Conservation (phyloP, 2,797 vertebrate species). For the Sphaeramia orbicularis region DNA sequence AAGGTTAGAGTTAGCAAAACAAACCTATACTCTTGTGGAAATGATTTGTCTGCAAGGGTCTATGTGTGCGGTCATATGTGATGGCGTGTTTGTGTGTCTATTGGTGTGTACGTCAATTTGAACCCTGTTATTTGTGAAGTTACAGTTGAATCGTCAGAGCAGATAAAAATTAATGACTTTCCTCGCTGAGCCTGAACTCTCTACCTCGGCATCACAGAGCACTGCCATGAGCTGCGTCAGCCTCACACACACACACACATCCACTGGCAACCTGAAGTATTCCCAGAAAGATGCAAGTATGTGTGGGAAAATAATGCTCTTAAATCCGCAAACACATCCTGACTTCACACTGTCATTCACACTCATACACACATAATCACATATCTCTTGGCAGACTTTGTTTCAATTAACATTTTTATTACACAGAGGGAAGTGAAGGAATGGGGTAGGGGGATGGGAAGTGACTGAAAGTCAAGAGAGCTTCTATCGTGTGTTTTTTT, state of each 20-base stretch:
- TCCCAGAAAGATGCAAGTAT: slow-evolving; percentile 13
- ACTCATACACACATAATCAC: slow-evolving; percentile 46
- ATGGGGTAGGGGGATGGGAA: slow-evolving; percentile 38
- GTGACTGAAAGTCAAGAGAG: slow-evolving; percentile 28
- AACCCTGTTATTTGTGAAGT: slow-evolving; percentile 73
- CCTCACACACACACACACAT: slow-evolving; percentile 17
- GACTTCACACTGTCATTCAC: slow-evolving; percentile 28
- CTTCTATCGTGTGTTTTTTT: slow-evolving; percentile 30
- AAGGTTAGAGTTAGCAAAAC: too few species aligned
- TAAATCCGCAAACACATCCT: slow-evolving; percentile 48
- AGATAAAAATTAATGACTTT: slow-evolving; percentile 85
- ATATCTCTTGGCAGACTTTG: slow-evolving; percentile 73
- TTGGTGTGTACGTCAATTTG: slow-evolving; percentile 17
- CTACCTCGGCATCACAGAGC: slow-evolving; percentile 52
- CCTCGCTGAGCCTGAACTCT: slow-evolving; percentile 62
- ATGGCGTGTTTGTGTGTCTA: slow-evolving; percentile 6
- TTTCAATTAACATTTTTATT: slow-evolving; percentile 86
- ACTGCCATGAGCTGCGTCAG: slow-evolving; percentile 25
- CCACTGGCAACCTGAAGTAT: slow-evolving; percentile 42
- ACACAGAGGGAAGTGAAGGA: slow-evolving; percentile 46
- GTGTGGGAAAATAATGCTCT: slow-evolving; percentile 50
- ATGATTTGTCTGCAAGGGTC: background rate
- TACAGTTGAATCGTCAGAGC: slow-evolving; percentile 76
- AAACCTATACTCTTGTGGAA: too few species aligned
- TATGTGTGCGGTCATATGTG: background rate